Conservation (phyloP, 2,888 invertebrate species). For the Drosophila bunnanda region DNA sequence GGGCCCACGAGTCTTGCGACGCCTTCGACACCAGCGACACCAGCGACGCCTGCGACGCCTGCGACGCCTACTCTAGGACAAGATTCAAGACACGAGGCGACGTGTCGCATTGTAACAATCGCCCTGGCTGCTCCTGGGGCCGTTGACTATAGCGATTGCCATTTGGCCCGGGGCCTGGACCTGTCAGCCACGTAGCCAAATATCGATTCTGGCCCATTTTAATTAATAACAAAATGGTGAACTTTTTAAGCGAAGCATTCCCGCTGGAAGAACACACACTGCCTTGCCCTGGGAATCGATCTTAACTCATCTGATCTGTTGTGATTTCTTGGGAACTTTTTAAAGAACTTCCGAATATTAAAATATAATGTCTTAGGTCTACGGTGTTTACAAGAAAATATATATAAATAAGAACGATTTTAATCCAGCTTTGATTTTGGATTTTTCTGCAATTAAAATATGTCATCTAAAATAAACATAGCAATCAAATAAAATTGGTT, state of each 20-base stretch:
- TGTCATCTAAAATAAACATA: background rate
- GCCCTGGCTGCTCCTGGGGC: conserved; percentile 22
- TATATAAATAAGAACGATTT: background rate
- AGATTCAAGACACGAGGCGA: conserved; percentile 49
- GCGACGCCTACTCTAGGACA: conserved; percentile 27
- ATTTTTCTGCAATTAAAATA: background rate
- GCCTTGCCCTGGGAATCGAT: background rate
- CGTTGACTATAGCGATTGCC: conserved; percentile 13
- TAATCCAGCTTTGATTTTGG: background rate
- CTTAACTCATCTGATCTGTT: background rate
- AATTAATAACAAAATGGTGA: conserved; percentile 62
- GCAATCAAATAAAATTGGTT: background rate
- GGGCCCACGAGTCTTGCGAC: conserved; percentile 7
- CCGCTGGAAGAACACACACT: conserved; percentile 11
- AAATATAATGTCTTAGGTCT: too few species aligned
- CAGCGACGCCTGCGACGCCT: conserved; percentile 47
- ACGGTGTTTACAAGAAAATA: too few species aligned
- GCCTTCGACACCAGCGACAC: conserved; percentile 49
- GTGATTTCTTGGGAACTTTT: background rate
- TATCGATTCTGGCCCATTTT: conserved; percentile 67
- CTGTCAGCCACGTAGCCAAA: conserved; percentile 50
- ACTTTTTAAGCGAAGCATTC: conserved; percentile 5
- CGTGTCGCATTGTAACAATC: conserved; percentile 58
- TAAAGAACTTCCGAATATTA: too few species aligned
- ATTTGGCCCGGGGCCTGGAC: conserved; percentile 24